phyloP scores from a whole-genome alignment of 2,797 vertebrate genomes.

The Cryptoprocta ferox region DNA sequence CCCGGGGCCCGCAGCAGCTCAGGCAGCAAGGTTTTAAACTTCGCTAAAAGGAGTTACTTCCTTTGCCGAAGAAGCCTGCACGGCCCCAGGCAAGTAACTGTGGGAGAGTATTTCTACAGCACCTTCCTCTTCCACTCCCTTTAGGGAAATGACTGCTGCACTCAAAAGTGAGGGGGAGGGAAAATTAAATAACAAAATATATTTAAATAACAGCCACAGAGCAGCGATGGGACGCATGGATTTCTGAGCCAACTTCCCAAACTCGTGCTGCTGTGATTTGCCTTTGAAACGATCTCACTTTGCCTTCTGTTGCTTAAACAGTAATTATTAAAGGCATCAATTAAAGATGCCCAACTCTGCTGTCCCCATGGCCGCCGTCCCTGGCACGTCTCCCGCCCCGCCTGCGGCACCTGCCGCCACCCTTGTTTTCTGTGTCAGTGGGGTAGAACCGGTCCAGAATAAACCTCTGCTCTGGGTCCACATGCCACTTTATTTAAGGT shows the following conservation, averaged over 20 bases:
- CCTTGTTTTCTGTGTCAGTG: slow-evolving; percentile 90
- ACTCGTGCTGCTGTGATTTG: background rate
- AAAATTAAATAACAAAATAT: slow-evolving; percentile 63
- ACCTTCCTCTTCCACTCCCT: slow-evolving; percentile 41
- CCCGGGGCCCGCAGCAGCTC: background rate
- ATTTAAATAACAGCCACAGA: slow-evolving; percentile 11
- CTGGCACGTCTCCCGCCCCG: slow-evolving; percentile 40
- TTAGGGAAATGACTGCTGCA: background rate
- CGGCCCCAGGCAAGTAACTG: slow-evolving; percentile 42
- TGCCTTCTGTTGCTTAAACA: slow-evolving; percentile 77
- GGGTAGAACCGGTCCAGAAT: slow-evolving; percentile 86
- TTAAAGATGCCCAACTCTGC: slow-evolving; percentile 67
- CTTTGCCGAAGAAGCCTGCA: slow-evolving; percentile 21
- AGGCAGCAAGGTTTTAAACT: background rate
- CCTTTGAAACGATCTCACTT: slow-evolving; percentile 65
- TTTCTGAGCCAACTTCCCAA: slow-evolving; percentile 56
- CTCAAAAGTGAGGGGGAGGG: slow-evolving; percentile 49
- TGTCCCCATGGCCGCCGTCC: background rate
- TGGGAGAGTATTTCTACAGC: slow-evolving; percentile 22
- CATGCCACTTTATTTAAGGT: slow-evolving; percentile 75
- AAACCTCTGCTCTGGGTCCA: slow-evolving; percentile 88
- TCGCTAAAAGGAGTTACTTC: background rate
- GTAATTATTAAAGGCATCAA: slow-evolving; percentile 73
- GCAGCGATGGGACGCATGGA: background rate
- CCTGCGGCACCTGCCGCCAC: slow-evolving; percentile 84